Conservation (phyloP, 1,140 invertebrate genomes). For the Zaprionus ghesquierei region DNA sequence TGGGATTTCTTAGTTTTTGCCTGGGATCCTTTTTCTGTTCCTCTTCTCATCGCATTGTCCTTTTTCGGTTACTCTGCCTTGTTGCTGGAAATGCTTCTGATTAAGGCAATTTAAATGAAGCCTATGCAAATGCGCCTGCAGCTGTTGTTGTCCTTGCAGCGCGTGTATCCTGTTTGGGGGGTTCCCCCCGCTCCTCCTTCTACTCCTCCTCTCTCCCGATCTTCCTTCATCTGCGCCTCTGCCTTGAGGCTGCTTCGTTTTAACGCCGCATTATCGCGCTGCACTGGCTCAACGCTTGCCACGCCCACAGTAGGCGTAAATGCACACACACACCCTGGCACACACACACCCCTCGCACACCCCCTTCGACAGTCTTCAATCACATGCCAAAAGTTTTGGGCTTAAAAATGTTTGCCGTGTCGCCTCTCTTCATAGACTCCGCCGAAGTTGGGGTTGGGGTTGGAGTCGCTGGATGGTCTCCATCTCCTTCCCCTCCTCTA, state of each 20-base stretch:
- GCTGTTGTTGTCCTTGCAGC: constrained; percentile 18
- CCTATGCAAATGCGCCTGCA: constrained; percentile 75
- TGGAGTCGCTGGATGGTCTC: too few species aligned
- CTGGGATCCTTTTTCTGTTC: constrained; percentile 33
- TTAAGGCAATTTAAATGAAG: constrained; percentile 81
- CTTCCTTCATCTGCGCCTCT: too few species aligned
- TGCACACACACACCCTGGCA: background rate
- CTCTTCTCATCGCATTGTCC: constrained; percentile 58
- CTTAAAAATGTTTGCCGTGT: constrained; percentile 58
- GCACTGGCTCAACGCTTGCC: constrained; percentile 24
- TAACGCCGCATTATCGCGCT: constrained; percentile 53
- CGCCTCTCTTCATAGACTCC: constrained; percentile 30
- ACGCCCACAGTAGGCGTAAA: constrained; percentile 8
- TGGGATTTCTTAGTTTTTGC: constrained; percentile 47
- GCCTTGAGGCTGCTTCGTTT: constrained; percentile 23
- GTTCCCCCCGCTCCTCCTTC: background rate
- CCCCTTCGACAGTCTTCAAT: background rate
- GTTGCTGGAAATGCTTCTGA: constrained; percentile 59
- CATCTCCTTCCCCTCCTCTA: background rate
- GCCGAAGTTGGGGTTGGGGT: too few species aligned
- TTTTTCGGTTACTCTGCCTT: constrained; percentile 39
- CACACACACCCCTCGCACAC: too few species aligned
- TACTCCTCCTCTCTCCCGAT: too few species aligned
- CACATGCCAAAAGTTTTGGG: constrained; percentile 58
- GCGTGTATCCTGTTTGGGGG: constrained; percentile 28